phyloP scores from a whole-genome alignment of 2,888 invertebrate species.

The Mamestra brassicae region DNA sequence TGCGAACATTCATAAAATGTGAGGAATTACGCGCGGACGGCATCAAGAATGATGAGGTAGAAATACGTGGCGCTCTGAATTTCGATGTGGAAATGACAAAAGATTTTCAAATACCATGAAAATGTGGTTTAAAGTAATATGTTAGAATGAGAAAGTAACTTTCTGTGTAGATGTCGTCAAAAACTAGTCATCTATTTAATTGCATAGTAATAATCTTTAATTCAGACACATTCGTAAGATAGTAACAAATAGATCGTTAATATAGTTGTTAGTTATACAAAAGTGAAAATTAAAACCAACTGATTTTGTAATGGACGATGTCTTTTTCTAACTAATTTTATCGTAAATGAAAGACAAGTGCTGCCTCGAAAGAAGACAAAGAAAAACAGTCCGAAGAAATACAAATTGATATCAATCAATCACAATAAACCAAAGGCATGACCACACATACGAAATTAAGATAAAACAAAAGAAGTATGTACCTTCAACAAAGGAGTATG shows the following conservation, averaged over 20 bases:
- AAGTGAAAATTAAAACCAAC: no score
- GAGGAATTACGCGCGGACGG: constrained; percentile 50
- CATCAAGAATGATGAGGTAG: constrained; percentile 55
- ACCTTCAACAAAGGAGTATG: constrained; percentile 97
- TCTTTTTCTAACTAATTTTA: background rate
- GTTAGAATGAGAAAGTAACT: background rate
- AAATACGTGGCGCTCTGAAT: constrained; percentile 51
- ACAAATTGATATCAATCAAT: constrained; percentile 51
- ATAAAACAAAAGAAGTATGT: constrained; percentile 78
- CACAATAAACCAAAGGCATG: constrained; percentile 57
- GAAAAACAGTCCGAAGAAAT: constrained; percentile 8
- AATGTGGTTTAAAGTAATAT: constrained; percentile 4
- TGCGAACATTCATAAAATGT: constrained; percentile 57
- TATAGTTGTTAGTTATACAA: no score
- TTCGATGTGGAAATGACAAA: constrained; percentile 51
- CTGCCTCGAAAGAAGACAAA: background rate
- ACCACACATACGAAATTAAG: constrained; percentile 62
- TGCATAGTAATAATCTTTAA: background rate
- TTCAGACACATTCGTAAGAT: no score
- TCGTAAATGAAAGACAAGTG: constrained; percentile 1
- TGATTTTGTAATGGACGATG: background rate
- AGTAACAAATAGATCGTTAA: no score
- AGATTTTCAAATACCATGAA: constrained; percentile 44
- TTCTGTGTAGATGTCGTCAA: background rate
- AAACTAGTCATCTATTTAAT: background rate